These are phyloP conservation scores for Micromys minutus DNA, from an alignment of 2,113 vertebrate species.

Conservation along the genomic window DNA sequence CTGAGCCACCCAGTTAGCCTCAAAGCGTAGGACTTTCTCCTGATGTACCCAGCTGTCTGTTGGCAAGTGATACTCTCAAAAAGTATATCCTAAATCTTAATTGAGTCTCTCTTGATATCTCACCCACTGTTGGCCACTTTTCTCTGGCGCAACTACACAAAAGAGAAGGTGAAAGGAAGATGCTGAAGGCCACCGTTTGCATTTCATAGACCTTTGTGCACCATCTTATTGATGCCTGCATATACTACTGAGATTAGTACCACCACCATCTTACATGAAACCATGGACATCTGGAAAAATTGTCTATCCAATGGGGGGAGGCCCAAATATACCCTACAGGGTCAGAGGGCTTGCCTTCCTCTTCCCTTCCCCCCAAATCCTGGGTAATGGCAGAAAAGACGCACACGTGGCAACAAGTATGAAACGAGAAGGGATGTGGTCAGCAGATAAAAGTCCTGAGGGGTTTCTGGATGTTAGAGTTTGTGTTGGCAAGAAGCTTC, in stretches of 20 bases:
- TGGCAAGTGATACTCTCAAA: conserved; percentile 67
- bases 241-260: background rate
- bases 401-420: background rate
- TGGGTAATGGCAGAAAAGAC: conserved; percentile 15
- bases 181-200: background rate
- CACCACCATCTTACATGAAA: background rate
- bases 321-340: background rate
- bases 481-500: conserved; percentile 42
- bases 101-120: conserved; percentile 62
- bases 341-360: conserved; percentile 6
- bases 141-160: background rate
- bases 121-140: background rate
- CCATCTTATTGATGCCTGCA: background rate
- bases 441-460: conserved; percentile 30
- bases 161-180: background rate
- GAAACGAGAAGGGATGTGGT: conserved; percentile 46
- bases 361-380: conserved; percentile 23
- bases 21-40: conserved; percentile 29
- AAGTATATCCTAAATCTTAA: conserved; percentile 56
- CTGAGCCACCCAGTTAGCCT: background rate
- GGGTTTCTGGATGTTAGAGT: conserved; percentile 50
- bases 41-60: conserved; percentile 62
- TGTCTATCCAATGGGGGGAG: background rate
- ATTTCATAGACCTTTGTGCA: background rate
- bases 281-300: conserved; percentile 14